These are phyloP conservation scores for Xylota segnis DNA, from an alignment of 2,888 invertebrate genomes.

Conservation along the genomic window DNA sequence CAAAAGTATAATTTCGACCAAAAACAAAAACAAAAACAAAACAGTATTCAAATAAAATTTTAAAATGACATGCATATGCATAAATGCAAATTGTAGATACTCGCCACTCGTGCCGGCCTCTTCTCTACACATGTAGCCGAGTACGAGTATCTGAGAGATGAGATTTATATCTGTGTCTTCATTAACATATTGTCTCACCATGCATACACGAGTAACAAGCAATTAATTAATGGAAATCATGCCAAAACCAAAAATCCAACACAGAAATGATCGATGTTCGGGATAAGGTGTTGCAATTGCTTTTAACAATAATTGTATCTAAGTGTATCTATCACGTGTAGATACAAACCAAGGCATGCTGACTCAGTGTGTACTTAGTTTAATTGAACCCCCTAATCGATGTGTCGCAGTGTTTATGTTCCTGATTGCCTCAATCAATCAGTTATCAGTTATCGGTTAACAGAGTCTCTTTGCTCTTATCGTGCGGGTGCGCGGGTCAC, in stretches of 20 bases:
- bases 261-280: neutral
- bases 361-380: neutral
- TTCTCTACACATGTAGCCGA: too few relatives aligned
- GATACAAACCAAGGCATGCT: neutral
- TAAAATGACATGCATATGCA: neutral
- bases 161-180: neutral
- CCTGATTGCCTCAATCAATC: slow-evolving; percentile 6
- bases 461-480: neutral
- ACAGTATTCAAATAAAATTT: neutral
- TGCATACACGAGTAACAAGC: neutral
- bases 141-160: neutral
- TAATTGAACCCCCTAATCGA: slow-evolving; percentile 12
- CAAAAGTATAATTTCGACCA: neutral
- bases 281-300: slow-evolving; percentile 9
- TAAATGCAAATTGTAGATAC: neutral
- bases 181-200: neutral
- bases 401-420: neutral
- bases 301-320: slow-evolving; percentile 4
- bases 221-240: slow-evolving; percentile 4
- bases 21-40: neutral
- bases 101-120: neutral
- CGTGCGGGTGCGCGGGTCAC: neutral
- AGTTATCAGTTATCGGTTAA: neutral
- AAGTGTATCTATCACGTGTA: neutral
- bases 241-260: neutral